These are phyloP conservation scores for Echinometra lucunter DNA, from an alignment of 53 echinoderm and acorn worm genomes.

Conservation along the genomic window DNA sequence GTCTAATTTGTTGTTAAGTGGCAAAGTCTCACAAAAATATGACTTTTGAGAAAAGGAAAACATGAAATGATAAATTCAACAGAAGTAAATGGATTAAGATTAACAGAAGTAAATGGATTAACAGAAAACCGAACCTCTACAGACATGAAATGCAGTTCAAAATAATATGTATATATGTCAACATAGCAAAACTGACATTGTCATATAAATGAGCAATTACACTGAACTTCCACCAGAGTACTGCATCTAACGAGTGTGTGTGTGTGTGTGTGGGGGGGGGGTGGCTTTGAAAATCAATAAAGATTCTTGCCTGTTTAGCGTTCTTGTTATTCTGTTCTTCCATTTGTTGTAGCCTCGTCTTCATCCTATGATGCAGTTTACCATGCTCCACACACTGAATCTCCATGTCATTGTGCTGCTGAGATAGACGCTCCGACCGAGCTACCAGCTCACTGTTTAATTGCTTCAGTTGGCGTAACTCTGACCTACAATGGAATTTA, in stretches of 20 bases:
- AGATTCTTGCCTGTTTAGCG: slow-evolving; percentile 84
- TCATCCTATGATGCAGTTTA: slow-evolving; percentile 91
- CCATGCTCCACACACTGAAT: slow-evolving; percentile 95
- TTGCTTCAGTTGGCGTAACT: slow-evolving; percentile 82
- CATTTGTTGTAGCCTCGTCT: slow-evolving; percentile 81
- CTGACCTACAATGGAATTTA: slow-evolving; percentile 72
- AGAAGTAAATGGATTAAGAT: too few relatives aligned
- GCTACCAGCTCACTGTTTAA: slow-evolving; percentile 79
- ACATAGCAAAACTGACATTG: too few relatives aligned
- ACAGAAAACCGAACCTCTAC: background rate
- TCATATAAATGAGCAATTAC: background rate
- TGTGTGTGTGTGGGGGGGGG: too few relatives aligned
- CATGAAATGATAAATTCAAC: background rate
- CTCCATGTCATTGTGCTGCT: slow-evolving; percentile 92
- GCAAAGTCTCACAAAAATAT: background rate
- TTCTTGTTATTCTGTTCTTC: slow-evolving; percentile 90
- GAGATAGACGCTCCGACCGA: slow-evolving; percentile 81
- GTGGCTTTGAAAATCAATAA: background rate
- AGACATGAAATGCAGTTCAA: background rate
- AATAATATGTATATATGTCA: too few relatives aligned
- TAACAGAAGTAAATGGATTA: too few relatives aligned
- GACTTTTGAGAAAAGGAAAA: background rate
- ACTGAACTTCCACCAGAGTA: too few relatives aligned
- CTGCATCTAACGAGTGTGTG: background rate
- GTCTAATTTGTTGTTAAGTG: background rate